Conservation (phyloP, 2,888 invertebrate genomes). For the Campoletis raptor region DNA sequence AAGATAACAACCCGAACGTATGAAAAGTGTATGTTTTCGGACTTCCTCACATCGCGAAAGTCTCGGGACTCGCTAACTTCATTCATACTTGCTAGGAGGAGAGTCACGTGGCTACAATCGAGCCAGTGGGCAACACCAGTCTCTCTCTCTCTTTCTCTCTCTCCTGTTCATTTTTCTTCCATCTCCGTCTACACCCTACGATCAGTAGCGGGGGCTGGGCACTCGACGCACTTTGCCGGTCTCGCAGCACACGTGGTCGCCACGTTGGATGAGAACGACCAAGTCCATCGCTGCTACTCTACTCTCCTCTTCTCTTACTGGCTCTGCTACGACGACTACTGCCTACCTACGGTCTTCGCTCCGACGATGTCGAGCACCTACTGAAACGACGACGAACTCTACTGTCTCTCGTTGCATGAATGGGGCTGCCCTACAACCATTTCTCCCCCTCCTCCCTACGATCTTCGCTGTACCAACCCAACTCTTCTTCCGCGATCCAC, state of each 20-base stretch:
- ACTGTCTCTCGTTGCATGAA: slow-evolving; percentile 60
- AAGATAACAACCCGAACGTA: neutral
- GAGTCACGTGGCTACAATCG: slow-evolving; percentile 67
- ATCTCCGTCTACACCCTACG: slow-evolving; percentile 57
- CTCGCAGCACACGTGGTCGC: slow-evolving; percentile 48
- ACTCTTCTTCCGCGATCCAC: slow-evolving; percentile 58
- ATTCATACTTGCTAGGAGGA: slow-evolving; percentile 69
- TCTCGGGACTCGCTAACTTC: slow-evolving; percentile 56
- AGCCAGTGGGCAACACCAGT: slow-evolving; percentile 48
- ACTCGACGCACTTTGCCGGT: slow-evolving; percentile 63
- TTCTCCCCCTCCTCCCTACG: slow-evolving; percentile 47
- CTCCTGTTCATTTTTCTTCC: slow-evolving; percentile 43
- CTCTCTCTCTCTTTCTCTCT: slow-evolving; percentile 19
- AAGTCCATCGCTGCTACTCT: slow-evolving; percentile 36
- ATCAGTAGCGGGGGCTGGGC: slow-evolving; percentile 32
- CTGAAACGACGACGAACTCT: slow-evolving; percentile 61
- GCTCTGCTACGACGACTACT: slow-evolving; percentile 38
- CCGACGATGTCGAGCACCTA: slow-evolving; percentile 64
- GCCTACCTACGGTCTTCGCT: slow-evolving; percentile 69
- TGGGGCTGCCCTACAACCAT: slow-evolving; percentile 61
- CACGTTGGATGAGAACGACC: slow-evolving; percentile 48
- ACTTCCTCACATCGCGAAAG: slow-evolving; percentile 17
- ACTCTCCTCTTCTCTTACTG: slow-evolving; percentile 32
- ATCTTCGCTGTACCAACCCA: slow-evolving; percentile 54
- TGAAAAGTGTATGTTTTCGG: slow-evolving; percentile 49